Base-by-base conservation (phyloP, 2,113 vertebrate species). In the Paratilapia polleni region DNA sequence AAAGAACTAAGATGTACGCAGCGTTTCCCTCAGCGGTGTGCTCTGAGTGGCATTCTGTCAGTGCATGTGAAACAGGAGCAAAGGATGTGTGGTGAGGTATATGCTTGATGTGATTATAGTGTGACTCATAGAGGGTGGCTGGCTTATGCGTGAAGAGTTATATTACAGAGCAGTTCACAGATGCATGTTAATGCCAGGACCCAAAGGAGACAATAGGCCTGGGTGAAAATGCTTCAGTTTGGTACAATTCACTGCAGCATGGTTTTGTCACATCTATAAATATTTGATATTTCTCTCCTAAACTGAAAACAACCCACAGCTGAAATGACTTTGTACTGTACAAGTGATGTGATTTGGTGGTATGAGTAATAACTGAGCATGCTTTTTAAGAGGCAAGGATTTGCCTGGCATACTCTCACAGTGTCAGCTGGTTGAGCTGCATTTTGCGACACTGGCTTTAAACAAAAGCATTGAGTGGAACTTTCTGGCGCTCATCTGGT, bases 151-250 rank as follows among this genome's bases (percentile, higher is more conserved):
- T 74, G 81, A 88, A 24, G 82, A 78, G 68, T 77, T 88, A 77
- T 14, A 84, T 61, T 54, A 87, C 74, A 79, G 68, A 86, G 78
- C 74, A 60, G 82, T 74, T 87, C 85, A 74, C 87, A 86, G 88
- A 91, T 83, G 93, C 75, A 89, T 81, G 43, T n/a, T 88, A 89
- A 90, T 87, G 83, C 81, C 88, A 89, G 31, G 22, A 81, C 88
- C 90, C 86, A 81, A 63, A 83, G 88, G 88, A 92, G 77, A 88
- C 60, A 80, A 80, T 59, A 76, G 68, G 62, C 26, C 59, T 1
- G 10, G 66, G 47, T 86, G 77, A 78, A 78, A 83, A 83, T 70
- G 49, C 62, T 81, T 89, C 6, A 54, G 17, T 83, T 91, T 58
- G 56, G 64, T 73, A 20, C 43, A 59, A 61, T 78, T 82, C 36